Base-by-base conservation (phyloP, 2,797 vertebrate genomes). In the Lagorchestes hirsutus region DNA sequence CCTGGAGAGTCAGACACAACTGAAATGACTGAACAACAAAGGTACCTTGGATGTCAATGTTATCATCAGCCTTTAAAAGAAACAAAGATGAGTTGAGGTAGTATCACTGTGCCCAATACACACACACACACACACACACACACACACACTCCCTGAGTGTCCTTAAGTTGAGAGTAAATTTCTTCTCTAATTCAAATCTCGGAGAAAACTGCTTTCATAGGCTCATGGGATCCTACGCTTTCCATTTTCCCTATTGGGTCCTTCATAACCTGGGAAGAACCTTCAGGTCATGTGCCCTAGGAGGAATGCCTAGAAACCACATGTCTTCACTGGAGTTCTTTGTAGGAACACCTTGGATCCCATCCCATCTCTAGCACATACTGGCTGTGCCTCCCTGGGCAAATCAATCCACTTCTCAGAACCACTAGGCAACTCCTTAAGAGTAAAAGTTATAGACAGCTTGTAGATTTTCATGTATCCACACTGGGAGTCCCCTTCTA, bases 221-320 rank as follows among this genome's bases (percentile, higher is more conserved):
- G 1, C 18, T 40, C 6, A 40, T 22, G 6, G 67, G 67, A 56
- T 13, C 10, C 0, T 5, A 27, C 54, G 54, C 31, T 27, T 4
- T 18, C 31, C 5, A 29, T 28, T 40, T 87, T 55, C 57, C n/a
- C 34, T 91, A 46, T 95, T 62, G 59, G 18, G 50, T 50, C 90
- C 34, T 50, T 46, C 28, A 0, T 28, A 34, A 0, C 0, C 18
- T 0, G 5, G 0, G 59, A n/a, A 0, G 0, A 1, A 50, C 54
- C 90, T 55, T 5, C 31, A 4, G 1, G 18, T 58, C 40, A 9
- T 74, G 67, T 40, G 18, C 6, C n/a, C 16, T 34, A 34, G 59
- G 59, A 31, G 31, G 59, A 11, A 62, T 62, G 29, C 29, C 59
- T 62, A 31, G 16, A 40, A 74, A 74, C 1, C 67, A 22, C 13